Evolutionary conservation across 2,797 vertebrate genomes (phyloP).

Genomic region (Selene dorsalis): DNA sequence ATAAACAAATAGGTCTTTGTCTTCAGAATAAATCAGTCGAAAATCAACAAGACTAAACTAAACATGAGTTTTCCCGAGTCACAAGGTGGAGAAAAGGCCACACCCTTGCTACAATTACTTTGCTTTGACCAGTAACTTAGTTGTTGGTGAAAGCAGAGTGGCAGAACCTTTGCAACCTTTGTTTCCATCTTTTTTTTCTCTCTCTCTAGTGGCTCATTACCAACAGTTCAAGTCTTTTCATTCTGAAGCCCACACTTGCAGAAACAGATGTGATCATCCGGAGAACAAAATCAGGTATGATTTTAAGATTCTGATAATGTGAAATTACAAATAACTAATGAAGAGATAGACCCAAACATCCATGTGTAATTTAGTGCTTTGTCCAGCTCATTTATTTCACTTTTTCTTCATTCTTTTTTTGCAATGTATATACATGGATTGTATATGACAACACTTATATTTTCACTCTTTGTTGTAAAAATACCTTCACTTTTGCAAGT

Average conservation of each 20-base stretch:
- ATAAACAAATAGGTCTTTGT: too few species aligned
- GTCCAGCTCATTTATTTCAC: too few species aligned
- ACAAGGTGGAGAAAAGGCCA: not conserved
- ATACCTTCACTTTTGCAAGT: not conserved
- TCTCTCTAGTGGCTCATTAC: not conserved
- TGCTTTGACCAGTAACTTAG: not conserved
- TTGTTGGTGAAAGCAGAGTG: too few species aligned
- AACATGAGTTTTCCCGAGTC: too few species aligned
- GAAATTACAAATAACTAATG: too few species aligned
- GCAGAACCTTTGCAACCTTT: too few species aligned
- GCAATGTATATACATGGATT: not conserved
- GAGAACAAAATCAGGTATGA: conserved; percentile 13
- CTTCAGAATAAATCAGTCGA: too few species aligned
- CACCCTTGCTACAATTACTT: too few species aligned
- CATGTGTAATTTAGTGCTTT: too few species aligned
- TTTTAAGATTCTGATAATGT: not conserved
- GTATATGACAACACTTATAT: not conserved
- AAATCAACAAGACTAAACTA: too few species aligned
- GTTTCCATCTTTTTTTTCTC: not conserved
- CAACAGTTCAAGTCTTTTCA: not conserved
- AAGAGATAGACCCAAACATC: not conserved
- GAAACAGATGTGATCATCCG: not conserved
- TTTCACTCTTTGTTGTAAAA: not conserved
- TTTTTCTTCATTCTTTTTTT: too few species aligned
- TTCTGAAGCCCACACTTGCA: not conserved